phyloP scores from a whole-genome alignment of 1,140 invertebrate species.

The Saccostrea echinata region DNA sequence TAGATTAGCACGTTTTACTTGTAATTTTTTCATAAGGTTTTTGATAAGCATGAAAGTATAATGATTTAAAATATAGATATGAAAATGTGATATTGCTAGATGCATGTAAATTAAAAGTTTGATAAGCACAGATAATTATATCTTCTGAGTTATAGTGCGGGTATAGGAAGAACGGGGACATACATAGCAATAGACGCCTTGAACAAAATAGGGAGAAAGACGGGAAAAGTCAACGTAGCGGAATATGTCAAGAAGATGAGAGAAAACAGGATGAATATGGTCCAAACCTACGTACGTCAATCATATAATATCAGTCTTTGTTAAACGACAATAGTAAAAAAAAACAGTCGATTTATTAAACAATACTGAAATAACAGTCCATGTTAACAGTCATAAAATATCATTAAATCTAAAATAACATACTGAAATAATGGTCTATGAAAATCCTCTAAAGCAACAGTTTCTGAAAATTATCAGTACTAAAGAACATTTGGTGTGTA shows the following conservation, averaged over 20 bases:
- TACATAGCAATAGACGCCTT: neutral
- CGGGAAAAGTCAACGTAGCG: neutral
- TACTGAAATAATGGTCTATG: neutral
- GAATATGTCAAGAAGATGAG: neutral
- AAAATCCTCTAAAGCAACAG: too few relatives aligned
- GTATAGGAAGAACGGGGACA: conserved; percentile 52
- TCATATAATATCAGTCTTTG: neutral
- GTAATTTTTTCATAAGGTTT: neutral
- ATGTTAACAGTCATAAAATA: neutral
- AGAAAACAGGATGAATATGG: conserved; percentile 69
- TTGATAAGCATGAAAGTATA: neutral
- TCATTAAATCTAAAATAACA: neutral
- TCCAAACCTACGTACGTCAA: conserved; percentile 73
- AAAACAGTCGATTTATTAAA: neutral
- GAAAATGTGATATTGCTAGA: neutral
- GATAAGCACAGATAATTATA: neutral
- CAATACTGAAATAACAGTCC: neutral
- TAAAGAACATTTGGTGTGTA: too few relatives aligned
- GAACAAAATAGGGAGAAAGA: neutral
- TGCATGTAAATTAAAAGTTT: neutral
- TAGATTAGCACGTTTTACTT: neutral
- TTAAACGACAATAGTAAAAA: neutral
- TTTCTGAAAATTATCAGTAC: too few relatives aligned
- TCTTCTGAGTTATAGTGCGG: neutral
- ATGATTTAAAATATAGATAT: neutral